phyloP scores from a whole-genome alignment of 2,113 vertebrate species.

The Sterna hirundo region DNA sequence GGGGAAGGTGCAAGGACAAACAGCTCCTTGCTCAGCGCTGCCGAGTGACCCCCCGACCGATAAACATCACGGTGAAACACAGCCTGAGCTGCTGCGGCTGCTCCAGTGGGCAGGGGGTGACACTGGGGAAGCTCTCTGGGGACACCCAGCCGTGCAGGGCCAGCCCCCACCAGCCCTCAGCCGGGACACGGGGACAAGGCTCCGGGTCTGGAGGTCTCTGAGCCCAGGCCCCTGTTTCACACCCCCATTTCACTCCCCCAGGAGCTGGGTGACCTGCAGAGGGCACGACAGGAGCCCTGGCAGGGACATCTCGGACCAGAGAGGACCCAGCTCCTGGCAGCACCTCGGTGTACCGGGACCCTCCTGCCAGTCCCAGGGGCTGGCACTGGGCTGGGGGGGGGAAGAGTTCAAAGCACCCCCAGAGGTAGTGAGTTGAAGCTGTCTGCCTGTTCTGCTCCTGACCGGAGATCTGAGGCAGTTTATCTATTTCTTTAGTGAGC shows the following conservation, averaged over 20 bases:
- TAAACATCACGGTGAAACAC: constrained; percentile 64
- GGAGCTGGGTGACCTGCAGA: background rate
- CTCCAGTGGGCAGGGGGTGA: constrained; percentile 27
- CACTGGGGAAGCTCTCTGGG: constrained; percentile 46
- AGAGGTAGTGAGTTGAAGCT: background rate
- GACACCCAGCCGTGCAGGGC: background rate
- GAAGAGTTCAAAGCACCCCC: background rate
- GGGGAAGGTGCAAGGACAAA: background rate
- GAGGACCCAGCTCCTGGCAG: rapidly evolving
- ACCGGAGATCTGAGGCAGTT: background rate
- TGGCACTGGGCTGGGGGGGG: background rate
- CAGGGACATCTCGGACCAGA: background rate
- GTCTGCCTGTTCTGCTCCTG: background rate
- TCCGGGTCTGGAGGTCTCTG: background rate
- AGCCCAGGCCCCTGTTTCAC: background rate
- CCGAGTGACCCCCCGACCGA: constrained; percentile 47
- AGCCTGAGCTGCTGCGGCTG: constrained; percentile 54
- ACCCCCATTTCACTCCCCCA: background rate
- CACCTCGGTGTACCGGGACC: rapidly evolving
- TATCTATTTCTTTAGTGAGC: constrained; percentile 11
- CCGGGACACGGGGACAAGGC: background rate
- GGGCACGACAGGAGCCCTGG: no score
- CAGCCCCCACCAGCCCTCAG: background rate
- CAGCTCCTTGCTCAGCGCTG: background rate
- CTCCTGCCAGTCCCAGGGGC: background rate